These are phyloP conservation scores for Drosophila phalerata DNA, from an alignment of 2,888 invertebrate species.

Conservation along the genomic window DNA sequence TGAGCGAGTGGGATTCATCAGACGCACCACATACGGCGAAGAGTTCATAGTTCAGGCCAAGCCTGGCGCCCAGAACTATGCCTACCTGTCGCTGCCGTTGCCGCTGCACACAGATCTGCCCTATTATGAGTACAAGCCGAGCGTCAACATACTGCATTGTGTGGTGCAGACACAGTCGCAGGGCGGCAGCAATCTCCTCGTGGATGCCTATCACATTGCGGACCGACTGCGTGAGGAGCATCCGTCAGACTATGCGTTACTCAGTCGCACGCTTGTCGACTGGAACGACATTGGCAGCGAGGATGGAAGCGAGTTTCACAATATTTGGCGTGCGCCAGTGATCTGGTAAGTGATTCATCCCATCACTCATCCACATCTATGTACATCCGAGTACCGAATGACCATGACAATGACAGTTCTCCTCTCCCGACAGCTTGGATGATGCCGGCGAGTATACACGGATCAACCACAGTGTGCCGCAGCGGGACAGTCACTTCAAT, in stretches of 20 bases:
- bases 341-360: conserved; percentile 86
- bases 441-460: conserved; percentile 87
- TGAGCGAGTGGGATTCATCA: conserved; percentile 89
- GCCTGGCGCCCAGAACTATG: conserved; percentile 90
- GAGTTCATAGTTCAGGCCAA: conserved; percentile 90
- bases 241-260: conserved; percentile 87
- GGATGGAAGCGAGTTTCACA: conserved; percentile 88
- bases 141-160: conserved; percentile 91
- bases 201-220: conserved; percentile 89
- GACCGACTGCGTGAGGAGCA: conserved; percentile 87
- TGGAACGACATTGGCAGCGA: conserved; percentile 91
- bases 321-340: conserved; percentile 88
- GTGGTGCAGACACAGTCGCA: conserved; percentile 88
- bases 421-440: conserved; percentile 69
- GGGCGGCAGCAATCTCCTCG: conserved; percentile 90
- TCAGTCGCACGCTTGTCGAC: conserved; percentile 88
- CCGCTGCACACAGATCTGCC: conserved; percentile 92
- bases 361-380: not conserved
- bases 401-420: not conserved
- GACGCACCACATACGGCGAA: conserved; percentile 91
- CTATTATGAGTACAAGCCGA: conserved; percentile 91
- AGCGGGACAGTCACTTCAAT: conserved; percentile 90
- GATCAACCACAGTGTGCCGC: conserved; percentile 91
- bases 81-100: conserved; percentile 89
- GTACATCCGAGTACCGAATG: too few relatives aligned